Conservation (phyloP, 2,797 vertebrate species). For the Arremon brunneinucha region DNA sequence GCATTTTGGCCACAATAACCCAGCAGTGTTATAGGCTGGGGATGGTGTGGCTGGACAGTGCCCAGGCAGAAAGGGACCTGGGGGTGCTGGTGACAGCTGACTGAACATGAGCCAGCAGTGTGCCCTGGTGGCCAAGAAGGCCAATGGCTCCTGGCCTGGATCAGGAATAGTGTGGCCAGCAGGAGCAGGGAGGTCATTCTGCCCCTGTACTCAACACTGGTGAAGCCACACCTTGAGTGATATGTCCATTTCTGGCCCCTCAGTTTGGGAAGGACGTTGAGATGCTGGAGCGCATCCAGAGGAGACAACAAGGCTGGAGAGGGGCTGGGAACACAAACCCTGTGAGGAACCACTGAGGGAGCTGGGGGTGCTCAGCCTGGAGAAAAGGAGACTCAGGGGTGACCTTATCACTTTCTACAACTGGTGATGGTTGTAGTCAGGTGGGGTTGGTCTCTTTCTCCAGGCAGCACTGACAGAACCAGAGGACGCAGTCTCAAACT, state of each 20-base stretch:
- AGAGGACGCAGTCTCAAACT: not conserved
- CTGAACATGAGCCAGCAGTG: not conserved
- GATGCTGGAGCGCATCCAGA: accelerated
- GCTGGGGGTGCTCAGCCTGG: not conserved
- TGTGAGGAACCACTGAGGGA: not conserved
- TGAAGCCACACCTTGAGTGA: not conserved
- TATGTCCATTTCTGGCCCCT: not conserved
- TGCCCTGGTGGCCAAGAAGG: not conserved
- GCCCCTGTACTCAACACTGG: not conserved
- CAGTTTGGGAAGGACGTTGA: not conserved
- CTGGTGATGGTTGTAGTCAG: not conserved
- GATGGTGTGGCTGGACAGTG: not conserved
- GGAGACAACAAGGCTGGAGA: not conserved
- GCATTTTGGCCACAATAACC: not conserved
- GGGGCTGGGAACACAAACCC: not conserved
- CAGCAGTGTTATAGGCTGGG: accelerated
- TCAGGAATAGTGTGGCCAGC: not conserved
- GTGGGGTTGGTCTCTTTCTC: not conserved
- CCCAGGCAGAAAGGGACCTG: not conserved
- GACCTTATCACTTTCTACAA: not conserved
- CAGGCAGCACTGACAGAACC: not conserved
- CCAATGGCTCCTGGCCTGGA: not conserved
- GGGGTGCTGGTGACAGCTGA: accelerated
- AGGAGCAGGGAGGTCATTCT: not conserved
- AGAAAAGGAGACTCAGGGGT: not conserved